Base-by-base conservation (phyloP, 2,113 vertebrate genomes). In the Scortum barcoo region DNA sequence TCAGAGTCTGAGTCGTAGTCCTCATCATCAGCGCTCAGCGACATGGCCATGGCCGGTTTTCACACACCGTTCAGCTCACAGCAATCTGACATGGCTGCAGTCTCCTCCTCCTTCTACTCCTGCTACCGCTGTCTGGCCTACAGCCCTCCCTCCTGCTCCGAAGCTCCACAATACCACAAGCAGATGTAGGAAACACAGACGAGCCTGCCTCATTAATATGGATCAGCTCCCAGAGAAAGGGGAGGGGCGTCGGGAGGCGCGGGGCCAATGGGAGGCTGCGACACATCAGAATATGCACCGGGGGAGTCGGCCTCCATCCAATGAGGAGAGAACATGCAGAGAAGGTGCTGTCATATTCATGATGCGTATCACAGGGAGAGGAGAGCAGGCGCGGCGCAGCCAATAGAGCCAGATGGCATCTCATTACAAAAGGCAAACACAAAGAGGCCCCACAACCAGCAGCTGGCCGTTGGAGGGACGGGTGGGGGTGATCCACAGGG, bases 1-100 rank as follows among this genome's bases (percentile, higher is more conserved):
- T 97, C 97, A 81, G 96, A 94, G 90, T 97, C 97, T 65, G 97
- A 97, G 81, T 97, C 97, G 93, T 97, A 97, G 92, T 97, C 97
- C 92, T 97, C 97, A 94, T 98, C 97, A 87, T 98, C 97, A 80
- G 96, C 96, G 90, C 97, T 97, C 94, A 96, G 95, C 91, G 97
- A 97, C 96, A 97, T 97, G 94, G 96, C 97, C 97, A 97, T 97
- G 92, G 93, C 96, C 95, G 91, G 86, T 95, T 93, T 90, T 96
- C 95, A 96, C 93, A 94, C 93, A 91, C 94, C 93, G 93, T 95
- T 95, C 96, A 90, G 95, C 92, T 92, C 86, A 90, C 92, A 86
- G 93, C 91, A 89, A 94, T 94, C 96, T 95, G 97, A 96, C 96
- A 97, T 97, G 96, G 96, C 96, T 95, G 96, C 95, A 93, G 88